Conservation (phyloP, 2,113 vertebrate genomes). For the Micronycteris hirsuta region DNA sequence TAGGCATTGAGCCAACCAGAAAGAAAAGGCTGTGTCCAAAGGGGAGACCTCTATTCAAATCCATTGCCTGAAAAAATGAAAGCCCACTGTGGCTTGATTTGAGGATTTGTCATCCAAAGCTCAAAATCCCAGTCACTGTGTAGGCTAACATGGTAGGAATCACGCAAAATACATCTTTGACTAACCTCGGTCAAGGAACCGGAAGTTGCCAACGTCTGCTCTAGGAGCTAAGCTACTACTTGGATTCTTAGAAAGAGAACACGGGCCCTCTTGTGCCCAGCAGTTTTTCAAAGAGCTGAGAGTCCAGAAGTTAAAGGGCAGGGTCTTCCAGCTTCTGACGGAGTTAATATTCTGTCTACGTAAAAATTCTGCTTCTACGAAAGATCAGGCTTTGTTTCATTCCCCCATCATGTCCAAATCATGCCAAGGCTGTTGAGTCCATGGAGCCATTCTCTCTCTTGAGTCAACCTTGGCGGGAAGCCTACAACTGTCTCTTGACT, state of each 20-base stretch:
- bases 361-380: background rate
- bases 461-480: background rate
- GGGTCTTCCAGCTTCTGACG: background rate
- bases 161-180: background rate
- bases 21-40: background rate
- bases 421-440: background rate
- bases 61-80: background rate
- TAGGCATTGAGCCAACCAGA: background rate
- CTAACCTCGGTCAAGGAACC: background rate
- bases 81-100: background rate
- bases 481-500: background rate
- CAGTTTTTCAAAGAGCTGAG: background rate
- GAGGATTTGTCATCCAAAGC: background rate
- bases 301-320: background rate
- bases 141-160: background rate
- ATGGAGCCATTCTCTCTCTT: background rate
- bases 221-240: background rate
- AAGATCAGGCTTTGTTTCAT: background rate
- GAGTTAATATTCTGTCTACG: background rate
- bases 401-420: background rate
- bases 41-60: background rate
- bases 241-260: background rate
- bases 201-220: background rate
- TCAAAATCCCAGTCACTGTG: background rate
- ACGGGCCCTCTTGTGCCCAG: too few species aligned